These are phyloP conservation scores for Menidia beryllina DNA, from an alignment of 2,113 vertebrate species.

Conservation along the genomic window DNA sequence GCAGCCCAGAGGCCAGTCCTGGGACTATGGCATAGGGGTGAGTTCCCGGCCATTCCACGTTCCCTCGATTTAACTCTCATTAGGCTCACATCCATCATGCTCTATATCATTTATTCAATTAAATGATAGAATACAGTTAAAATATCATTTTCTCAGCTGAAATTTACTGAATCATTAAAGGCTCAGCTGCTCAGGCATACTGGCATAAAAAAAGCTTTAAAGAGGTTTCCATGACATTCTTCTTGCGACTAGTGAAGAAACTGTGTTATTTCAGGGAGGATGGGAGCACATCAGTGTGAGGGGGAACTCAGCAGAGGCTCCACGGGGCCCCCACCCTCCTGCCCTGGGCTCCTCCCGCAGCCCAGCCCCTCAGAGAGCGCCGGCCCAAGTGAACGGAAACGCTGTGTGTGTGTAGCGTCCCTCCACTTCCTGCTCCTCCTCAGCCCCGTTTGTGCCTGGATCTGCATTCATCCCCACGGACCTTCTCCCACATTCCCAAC, in stretches of 20 bases:
- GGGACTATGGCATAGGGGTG: constrained; percentile 97
- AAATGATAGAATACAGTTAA: too few relatives aligned
- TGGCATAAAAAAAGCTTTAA: too few relatives aligned
- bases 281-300: constrained; percentile 93
- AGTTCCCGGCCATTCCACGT: constrained; percentile 60
- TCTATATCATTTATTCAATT: too few relatives aligned
- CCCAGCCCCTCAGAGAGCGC: constrained; percentile 40
- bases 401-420: constrained; percentile 74
- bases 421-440: not conserved
- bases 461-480: constrained; percentile 25
- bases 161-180: too few relatives aligned
- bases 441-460: constrained; percentile 63
- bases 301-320: constrained; percentile 85
- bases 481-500: constrained; percentile 32
- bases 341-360: constrained; percentile 43
- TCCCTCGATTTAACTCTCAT: too few relatives aligned
- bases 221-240: too few relatives aligned
- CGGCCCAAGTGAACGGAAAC: constrained; percentile 70
- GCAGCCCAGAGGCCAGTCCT: constrained; percentile 90
- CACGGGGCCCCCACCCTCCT: constrained; percentile 44
- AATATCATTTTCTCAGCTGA: too few relatives aligned
- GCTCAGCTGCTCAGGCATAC: too few relatives aligned
- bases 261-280: constrained; percentile 84
- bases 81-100: too few relatives aligned
- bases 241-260: too few relatives aligned